Base-by-base conservation (phyloP, 2,113 vertebrate genomes). In the Chaetodon trifascialis region DNA sequence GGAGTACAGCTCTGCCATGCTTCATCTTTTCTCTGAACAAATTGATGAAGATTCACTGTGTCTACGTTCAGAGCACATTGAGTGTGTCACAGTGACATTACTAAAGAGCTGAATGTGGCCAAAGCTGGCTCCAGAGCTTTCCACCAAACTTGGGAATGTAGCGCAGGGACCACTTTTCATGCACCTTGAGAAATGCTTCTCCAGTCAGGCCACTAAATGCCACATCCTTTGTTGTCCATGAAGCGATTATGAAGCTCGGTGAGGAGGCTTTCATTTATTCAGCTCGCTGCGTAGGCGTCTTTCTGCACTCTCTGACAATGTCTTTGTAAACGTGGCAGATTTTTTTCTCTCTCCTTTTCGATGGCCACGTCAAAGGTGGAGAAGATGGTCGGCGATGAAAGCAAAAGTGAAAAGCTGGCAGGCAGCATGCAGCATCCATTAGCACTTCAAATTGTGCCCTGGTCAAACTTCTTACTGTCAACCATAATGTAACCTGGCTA, bases 1-100 rank as follows among this genome's bases (percentile, higher is more conserved):
- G 30, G 30, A 30, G 30, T 30, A n/a, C n/a, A n/a, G n/a, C n/a
- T n/a, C 67, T 36, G 46, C 44, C 30, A 25, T 21, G 56, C 55
- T 78, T 49, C 30, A 68, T 19, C 44, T 17, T 73, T 54, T 67
- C 44, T 62, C 14, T 15, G 5, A 17, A 60, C 36, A 68, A 68
- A 68, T 19, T 52, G 49, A 52, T 52, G 49, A 52, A 73, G 40
- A 72, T 65, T 46, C 19, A 47, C 25, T 65, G 67, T 55, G 52
- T n/a, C n/a, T 49, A 44, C 46, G 17, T 67, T 68, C 34, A 69
- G 11, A 25, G 36, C 10, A 55, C 46, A 47, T 8, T 46, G 30
- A 46, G 12, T 44, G 52, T 3, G 7, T 23, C 9, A 56, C 36
- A 34, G 46, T 34, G 38, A 46, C 30, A 30, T 30, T 30, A 30